phyloP scores from a whole-genome alignment of 2,888 invertebrate species.

The Drosophila kanekoi region DNA sequence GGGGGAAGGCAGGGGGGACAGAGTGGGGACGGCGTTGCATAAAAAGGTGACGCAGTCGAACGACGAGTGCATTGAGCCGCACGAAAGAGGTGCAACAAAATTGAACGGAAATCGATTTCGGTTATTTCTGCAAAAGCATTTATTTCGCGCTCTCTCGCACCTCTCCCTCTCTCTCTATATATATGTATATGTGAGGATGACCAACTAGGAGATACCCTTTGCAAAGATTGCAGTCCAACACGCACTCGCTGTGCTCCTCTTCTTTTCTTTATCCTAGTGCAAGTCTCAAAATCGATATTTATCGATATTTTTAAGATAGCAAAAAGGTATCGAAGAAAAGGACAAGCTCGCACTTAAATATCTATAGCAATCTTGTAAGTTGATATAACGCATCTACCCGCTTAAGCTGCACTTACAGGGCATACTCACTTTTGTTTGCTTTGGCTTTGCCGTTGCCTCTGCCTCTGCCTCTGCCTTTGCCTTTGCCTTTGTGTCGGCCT shows the following conservation, averaged over 20 bases:
- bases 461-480: no score
- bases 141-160: conserved; percentile 16
- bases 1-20: background rate
- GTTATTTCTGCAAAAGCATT: conserved; percentile 40
- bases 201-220: no score
- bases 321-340: no score
- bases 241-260: no score
- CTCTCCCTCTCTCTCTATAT: background rate
- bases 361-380: no score
- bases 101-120: conserved; percentile 73
- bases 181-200: background rate
- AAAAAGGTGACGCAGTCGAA: conserved; percentile 50
- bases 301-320: no score
- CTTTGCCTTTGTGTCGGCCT: conserved; percentile 6
- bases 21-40: conserved; percentile 35
- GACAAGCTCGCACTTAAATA: no score
- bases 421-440: conserved; percentile 17
- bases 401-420: conserved; percentile 2
- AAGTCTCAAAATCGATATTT: no score
- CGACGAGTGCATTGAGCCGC: conserved; percentile 56
- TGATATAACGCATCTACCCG: background rate
- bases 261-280: no score
- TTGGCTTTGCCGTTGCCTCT: conserved; percentile 10
- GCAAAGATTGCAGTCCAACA: no score
- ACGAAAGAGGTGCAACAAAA: conserved; percentile 37